phyloP scores from a whole-genome alignment of 1,140 invertebrate species.

The Phenacoccus solenopsis region DNA sequence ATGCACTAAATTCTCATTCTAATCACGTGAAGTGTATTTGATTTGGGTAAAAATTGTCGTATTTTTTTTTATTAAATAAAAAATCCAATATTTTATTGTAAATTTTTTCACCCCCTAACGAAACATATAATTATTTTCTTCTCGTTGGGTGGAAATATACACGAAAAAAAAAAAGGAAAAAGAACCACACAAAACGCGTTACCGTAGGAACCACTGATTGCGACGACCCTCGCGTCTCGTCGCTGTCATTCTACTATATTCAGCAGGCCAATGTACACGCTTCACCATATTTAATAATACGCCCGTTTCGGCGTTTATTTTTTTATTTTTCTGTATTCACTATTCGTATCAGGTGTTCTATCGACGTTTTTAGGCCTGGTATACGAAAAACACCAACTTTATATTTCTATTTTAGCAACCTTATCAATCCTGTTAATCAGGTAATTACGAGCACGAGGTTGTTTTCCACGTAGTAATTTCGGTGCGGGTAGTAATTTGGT shows the following conservation, averaged over 20 bases:
- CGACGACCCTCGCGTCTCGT: neutral
- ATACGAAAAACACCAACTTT: neutral
- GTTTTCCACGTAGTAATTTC: neutral
- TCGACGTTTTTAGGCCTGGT: neutral
- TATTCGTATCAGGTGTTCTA: neutral
- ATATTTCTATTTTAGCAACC: neutral
- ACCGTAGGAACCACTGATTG: neutral
- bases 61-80: too few species aligned
- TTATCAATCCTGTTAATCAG: neutral
- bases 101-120: too few species aligned
- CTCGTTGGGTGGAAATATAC: too few species aligned
- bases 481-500: too few species aligned
- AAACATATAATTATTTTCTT: too few species aligned
- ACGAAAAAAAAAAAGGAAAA: too few species aligned
- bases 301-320: neutral
- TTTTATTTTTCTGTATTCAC: neutral
- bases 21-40: too few species aligned
- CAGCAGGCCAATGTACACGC: neutral
- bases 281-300: neutral
- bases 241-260: neutral
- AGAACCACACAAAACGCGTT: too few species aligned
- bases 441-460: neutral
- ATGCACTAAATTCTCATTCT: too few species aligned
- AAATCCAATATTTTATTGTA: too few species aligned
- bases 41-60: too few species aligned